Conservation (phyloP, 23 tunicate genomes). For the Phallusia fumigata region DNA sequence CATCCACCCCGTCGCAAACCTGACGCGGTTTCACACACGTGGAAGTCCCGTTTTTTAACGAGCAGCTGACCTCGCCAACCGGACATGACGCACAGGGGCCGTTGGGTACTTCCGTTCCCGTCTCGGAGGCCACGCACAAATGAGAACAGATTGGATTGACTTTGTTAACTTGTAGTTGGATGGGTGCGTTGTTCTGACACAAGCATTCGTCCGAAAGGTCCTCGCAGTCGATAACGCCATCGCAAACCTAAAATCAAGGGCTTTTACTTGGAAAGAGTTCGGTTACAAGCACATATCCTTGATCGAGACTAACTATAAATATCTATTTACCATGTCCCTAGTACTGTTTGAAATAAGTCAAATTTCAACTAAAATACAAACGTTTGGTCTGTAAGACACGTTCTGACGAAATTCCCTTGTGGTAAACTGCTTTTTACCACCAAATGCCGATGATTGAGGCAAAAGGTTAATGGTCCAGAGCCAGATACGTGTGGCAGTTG, state of each 20-base stretch:
- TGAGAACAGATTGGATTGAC: conserved; percentile 69
- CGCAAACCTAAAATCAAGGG: conserved; percentile 64
- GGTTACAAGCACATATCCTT: too few species aligned
- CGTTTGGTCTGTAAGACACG: too few species aligned
- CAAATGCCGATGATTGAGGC: too few species aligned
- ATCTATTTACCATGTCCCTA: too few species aligned
- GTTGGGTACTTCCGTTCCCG: neutral
- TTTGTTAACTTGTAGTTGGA: neutral
- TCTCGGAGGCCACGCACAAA: conserved; percentile 5
- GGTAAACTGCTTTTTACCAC: too few species aligned
- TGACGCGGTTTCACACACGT: conserved; percentile 27
- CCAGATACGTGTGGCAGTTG: too few species aligned
- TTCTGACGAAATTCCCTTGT: too few species aligned
- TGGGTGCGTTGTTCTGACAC: conserved; percentile 23
- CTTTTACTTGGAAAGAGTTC: neutral
- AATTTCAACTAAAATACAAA: too few species aligned
- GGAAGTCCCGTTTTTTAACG: neutral
- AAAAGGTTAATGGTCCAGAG: too few species aligned
- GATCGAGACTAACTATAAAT: too few species aligned
- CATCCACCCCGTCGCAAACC: conserved; percentile 56
- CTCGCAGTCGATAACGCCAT: conserved; percentile 74
- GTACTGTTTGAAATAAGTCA: too few species aligned
- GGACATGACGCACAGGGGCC: neutral
- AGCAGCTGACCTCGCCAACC: conserved; percentile 27
- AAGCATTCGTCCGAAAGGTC: conserved; percentile 91